Base-by-base conservation (phyloP, 1,140 invertebrate species). In the Ladona fulva region DNA sequence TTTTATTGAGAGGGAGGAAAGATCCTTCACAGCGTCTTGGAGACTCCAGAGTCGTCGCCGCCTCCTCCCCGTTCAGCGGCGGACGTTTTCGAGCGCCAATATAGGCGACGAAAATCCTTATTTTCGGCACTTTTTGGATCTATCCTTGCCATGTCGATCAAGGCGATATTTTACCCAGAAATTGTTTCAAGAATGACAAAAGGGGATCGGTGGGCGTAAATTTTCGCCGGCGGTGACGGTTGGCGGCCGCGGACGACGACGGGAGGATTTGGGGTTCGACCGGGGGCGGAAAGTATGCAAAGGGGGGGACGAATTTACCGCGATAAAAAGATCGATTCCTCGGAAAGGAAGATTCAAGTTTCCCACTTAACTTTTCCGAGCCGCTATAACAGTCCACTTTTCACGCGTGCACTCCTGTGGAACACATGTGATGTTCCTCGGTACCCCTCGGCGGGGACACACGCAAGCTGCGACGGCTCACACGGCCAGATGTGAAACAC, bases 401-500 rank as follows among this genome's bases (percentile, higher is more conserved):
- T 42, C 75, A 37, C 75, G 24, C 19, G 75, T 37, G 75, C 25
- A 22, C 42, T 22, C 19, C 25, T 76, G 75, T 76, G 75, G 25
- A 37, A 76, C 75, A 76, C 75, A 76, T 76, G 75, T 76, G 75
- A 22, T 10, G 22, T 42, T 25, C 75, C 29, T 22, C 25, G 24
- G 25, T 29, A 37, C 29, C 29, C 29, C 29, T 5, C 3, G 8
- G 29, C 29, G 29, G 29, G 75, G 42, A 76, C 75, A 76, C 75
- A 76, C 75, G 75, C 75, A 76, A 42, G 25, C 42, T 12, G 42
- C 25, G 25, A 22, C 8, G 42, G 14, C 75, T 37, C 75, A 76
- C 75, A 76, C 75, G 42, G 25, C 25, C 75, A 42, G 75, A 76
- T 76, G 75, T 76, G 75, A 22, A 76, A 76, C 75, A 76, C 75